These are phyloP conservation scores for Triplophysa dalaica DNA, from an alignment of 2,113 vertebrate species.

Conservation along the genomic window DNA sequence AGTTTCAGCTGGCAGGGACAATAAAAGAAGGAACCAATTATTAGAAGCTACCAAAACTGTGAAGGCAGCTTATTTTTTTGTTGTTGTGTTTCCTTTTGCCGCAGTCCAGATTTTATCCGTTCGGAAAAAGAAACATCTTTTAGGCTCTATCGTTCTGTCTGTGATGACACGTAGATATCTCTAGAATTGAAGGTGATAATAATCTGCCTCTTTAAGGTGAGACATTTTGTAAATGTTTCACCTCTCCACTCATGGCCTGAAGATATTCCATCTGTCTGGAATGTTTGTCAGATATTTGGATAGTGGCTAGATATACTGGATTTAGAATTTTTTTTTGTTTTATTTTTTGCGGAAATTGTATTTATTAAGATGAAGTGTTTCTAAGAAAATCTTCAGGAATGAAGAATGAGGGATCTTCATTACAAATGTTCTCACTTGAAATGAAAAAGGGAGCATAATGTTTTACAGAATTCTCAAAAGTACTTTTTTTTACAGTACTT, in stretches of 20 bases:
- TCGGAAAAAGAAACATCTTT: not conserved
- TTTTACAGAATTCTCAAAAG: too few relatives aligned
- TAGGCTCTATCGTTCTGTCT: constrained; percentile 4
- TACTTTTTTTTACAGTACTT: too few relatives aligned
- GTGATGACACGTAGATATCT: constrained; percentile 19
- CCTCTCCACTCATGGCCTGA: not conserved
- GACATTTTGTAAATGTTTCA: not conserved
- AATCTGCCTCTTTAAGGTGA: constrained; percentile 1
- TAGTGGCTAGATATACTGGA: not conserved
- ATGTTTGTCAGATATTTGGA: not conserved
- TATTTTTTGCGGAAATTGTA: too few relatives aligned
- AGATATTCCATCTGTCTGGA: not conserved
- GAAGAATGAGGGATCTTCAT: not conserved
- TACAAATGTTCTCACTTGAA: too few relatives aligned
- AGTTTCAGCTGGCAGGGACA: constrained; percentile 57
- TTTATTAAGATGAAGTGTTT: too few relatives aligned
- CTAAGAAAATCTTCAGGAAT: not conserved
- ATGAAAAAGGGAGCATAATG: too few relatives aligned
- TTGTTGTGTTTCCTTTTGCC: constrained; percentile 8
- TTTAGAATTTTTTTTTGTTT: not conserved
- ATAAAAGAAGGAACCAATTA: constrained; percentile 78
- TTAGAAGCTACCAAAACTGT: constrained; percentile 32
- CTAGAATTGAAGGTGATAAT: not conserved
- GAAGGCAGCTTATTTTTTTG: constrained; percentile 41
- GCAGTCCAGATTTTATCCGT: constrained; percentile 7